Evolutionary conservation across 2,797 vertebrate genomes (phyloP), one percentile per base, ranked within the genome.

Genomic region (Hafferia zeledoni): DNA sequence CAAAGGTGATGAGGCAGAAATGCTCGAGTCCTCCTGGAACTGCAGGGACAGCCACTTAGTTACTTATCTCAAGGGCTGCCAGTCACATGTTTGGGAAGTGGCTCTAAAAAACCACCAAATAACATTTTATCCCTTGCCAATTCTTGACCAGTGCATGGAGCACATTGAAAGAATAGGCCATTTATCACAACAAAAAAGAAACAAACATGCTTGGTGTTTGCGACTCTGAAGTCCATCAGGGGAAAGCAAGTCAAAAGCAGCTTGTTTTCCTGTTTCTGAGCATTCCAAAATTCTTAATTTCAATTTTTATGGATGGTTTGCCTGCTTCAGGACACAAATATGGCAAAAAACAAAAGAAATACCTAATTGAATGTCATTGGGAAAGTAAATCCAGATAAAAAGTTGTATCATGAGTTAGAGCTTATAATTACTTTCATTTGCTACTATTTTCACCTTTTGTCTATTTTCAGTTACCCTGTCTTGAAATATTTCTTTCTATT

Each of bases 121-220:
- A 68, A 71, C 46, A 56, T 65, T 78, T 92, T 65, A 87, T 69
- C 67, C 17, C 31, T 83, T 72, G 50, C 50, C 74, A 82, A 22
- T 72, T 87, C 89, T 87, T 84, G 74, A 69, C 77, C 74, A 67
- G 43, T 52, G 89, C 52, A 63, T 10, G 16, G 16, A 89, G 59
- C 30, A 41, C 13, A 35, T 4, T 61, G 41, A 65, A 87, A 93
- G 39, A 89, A 68, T 9, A 16, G 18, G 49, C 41, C 53, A 71
- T 78, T 88, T 64, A 88, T 83, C 50, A 65, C 74, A 75, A 50
- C 53, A 81, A 84, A 94, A 55, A 65, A 67, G 37, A 78, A 88
- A 49, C 28, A 30, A 5, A 60, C 31, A 28, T 0, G 0, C 22
- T 27, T 53, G 13, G n/a, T 33, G 30, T 87, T 74, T 64, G 23